Evolutionary conservation across 2,113 vertebrate species (phyloP), one percentile per base, ranked within the genome.

Genomic region (Caretta caretta): DNA sequence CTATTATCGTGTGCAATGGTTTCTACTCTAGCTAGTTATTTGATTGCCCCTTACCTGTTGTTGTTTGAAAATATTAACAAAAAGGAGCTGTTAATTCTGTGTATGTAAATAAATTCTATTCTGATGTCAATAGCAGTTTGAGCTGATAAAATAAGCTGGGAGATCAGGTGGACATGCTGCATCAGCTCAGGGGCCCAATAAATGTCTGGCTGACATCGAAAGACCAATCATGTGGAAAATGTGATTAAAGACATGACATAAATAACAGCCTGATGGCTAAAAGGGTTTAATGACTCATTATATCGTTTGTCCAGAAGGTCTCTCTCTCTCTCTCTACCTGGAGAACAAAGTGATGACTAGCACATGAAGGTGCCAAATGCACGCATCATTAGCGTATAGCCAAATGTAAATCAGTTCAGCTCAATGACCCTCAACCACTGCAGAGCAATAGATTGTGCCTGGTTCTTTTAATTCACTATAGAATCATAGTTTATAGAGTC

Each of bases 211-310:
- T 97, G 92, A 88, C 2, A 46, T 81, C 94, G 95, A 97, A 96
- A 97, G 96, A 87, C 96, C 93, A 94, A 57, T 91, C 96, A 94
- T 96, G 84, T 97, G 94, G 97, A 97, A 98, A 98, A 98, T 97
- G 84, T 96, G 89, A 92, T 98, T 98, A 94, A 96, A 97, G 96
- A 93, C 97, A 84, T 93, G 90, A 87, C 87, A 95, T 92, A 96
- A 97, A 95, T 94, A 95, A 81, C 56, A 93, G 90, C 92, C 92
- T 94, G 22, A 51, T 93, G 95, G 84, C 93, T 97, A 59, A 95
- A 97, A 97, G 95, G 94, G 31, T 96, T 96, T 96, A 97, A 82
- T 97, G 97, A 98, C 80, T 97, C 96, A 90, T 93, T 96, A 93
- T 95, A 80, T 84, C 82, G 38, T 97, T 98, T 97, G 80, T 84